phyloP scores from a whole-genome alignment of 2,113 vertebrate genomes.

The Gallinago media region DNA sequence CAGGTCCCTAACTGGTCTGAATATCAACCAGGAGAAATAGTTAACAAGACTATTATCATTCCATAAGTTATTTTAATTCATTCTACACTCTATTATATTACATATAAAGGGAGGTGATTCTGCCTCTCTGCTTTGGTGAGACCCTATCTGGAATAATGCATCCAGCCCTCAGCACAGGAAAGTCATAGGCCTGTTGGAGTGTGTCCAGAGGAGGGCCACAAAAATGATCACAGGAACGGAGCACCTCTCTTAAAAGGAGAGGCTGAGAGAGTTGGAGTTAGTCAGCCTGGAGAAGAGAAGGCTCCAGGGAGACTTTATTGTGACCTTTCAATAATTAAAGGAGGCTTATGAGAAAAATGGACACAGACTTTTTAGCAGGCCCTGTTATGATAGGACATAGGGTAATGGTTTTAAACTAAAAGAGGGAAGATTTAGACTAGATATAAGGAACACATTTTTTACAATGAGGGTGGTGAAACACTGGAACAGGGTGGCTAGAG shows the following conservation, averaged over 20 bases:
- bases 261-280: neutral
- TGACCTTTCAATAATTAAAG: neutral
- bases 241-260: neutral
- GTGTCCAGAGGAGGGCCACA: neutral
- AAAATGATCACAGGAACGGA: neutral
- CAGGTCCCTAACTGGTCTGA: neutral
- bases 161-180: neutral
- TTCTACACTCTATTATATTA: neutral
- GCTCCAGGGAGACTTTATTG: neutral
- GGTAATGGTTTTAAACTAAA: neutral
- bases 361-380: neutral
- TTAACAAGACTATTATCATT: neutral
- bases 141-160: neutral
- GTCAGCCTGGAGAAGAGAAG: neutral
- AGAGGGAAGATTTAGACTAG: neutral
- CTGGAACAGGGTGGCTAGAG: neutral
- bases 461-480: neutral
- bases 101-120: neutral
- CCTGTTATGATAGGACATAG: neutral
- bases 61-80: neutral
- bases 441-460: neutral
- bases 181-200: neutral
- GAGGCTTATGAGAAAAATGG: neutral
- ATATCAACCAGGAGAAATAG: neutral
- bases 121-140: neutral